Evolutionary conservation across 2,113 vertebrate species (phyloP).

Genomic region (Corythornis cristatus): DNA sequence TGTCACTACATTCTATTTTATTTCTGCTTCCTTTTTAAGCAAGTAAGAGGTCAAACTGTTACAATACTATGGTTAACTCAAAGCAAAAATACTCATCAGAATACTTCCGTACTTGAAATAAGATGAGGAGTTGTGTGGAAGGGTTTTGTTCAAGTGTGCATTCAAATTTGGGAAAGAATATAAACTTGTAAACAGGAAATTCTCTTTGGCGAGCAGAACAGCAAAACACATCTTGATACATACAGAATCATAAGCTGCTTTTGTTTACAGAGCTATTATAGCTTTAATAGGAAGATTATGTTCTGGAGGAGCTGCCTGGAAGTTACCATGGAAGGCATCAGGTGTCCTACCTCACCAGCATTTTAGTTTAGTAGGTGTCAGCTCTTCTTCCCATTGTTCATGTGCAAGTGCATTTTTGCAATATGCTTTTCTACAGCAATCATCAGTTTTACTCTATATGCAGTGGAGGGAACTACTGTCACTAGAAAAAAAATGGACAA

Average conservation of each 20-base stretch:
- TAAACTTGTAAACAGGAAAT: constrained; percentile 52
- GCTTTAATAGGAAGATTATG: not conserved
- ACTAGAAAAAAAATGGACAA: not conserved
- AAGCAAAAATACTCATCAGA: constrained; percentile 19
- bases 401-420: not conserved
- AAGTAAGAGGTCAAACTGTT: not conserved
- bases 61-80: not conserved
- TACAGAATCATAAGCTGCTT: constrained; percentile 1
- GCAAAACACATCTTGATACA: not conserved
- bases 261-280: constrained; percentile 3
- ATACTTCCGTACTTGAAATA: not conserved
- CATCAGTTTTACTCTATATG: not conserved
- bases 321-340: not conserved
- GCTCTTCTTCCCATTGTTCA: not conserved
- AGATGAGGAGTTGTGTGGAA: not conserved
- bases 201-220: not conserved
- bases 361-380: not conserved
- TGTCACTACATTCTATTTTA: not conserved
- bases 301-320: not conserved
- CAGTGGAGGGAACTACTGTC: not conserved
- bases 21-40: not conserved
- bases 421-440: not conserved
- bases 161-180: not conserved
- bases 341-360: not conserved
- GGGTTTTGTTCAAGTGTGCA: not conserved